Percentiles rank a stretch among this genome's conserved stretches.
These are phyloP conservation scores for Cyphomyrmex costatus DNA, from an alignment of 1,140 invertebrate genomes.

Conservation along the genomic window DNA sequence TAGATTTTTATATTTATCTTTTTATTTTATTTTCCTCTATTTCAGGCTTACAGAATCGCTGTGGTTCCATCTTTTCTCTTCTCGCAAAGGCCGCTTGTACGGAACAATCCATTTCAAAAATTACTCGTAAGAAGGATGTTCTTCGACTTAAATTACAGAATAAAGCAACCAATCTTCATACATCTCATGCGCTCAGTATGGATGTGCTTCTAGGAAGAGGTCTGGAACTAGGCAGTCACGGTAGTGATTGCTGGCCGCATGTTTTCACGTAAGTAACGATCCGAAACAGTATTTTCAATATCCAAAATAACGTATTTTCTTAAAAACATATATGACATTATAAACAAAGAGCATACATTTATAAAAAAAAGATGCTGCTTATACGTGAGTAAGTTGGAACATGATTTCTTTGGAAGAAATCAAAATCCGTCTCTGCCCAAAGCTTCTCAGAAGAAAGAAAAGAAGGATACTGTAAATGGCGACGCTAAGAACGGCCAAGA, in stretches of 20 bases:
- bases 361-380: slow-evolving; percentile 90
- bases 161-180: slow-evolving; percentile 90
- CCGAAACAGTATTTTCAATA: neutral
- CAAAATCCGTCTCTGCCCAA: slow-evolving; percentile 86
- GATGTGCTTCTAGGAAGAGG: slow-evolving; percentile 94
- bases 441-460: slow-evolving; percentile 83
- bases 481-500: slow-evolving; percentile 83
- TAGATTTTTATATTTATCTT: neutral
- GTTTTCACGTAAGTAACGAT: slow-evolving; percentile 91
- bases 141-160: slow-evolving; percentile 85
- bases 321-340: neutral
- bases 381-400: slow-evolving; percentile 96
- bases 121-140: slow-evolving; percentile 85
- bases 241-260: slow-evolving; percentile 96
- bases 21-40: slow-evolving; percentile 67
- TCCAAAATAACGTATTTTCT: neutral
- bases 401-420: slow-evolving; percentile 92
- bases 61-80: slow-evolving; percentile 93
- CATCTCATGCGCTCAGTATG: slow-evolving; percentile 96
- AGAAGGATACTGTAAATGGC: slow-evolving; percentile 82
- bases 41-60: slow-evolving; percentile 92
- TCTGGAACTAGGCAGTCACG: slow-evolving; percentile 95
- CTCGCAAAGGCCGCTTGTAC: slow-evolving; percentile 93
- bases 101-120: slow-evolving; percentile 87
- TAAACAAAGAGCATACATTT: neutral